These are phyloP conservation scores for Heliconius hortense DNA, from an alignment of 2,888 invertebrate species.

Conservation along the genomic window DNA sequence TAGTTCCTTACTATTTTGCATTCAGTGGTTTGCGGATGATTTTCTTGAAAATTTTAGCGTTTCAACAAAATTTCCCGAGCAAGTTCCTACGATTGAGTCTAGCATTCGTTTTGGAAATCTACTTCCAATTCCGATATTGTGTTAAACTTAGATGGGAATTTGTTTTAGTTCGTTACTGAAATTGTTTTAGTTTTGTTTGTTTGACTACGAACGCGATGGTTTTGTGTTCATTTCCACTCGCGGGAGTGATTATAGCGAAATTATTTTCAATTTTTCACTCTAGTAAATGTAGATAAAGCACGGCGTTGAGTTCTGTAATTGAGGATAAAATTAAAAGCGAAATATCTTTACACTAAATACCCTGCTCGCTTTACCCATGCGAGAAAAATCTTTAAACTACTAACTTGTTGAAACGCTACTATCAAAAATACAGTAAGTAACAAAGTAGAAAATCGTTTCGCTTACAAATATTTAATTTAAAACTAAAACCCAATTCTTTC, in stretches of 20 bases:
- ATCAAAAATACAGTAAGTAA: not conserved
- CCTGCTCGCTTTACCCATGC: too few relatives aligned
- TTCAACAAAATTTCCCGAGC: conserved; percentile 20
- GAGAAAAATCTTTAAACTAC: not conserved
- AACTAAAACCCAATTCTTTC: not conserved
- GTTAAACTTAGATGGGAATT: conserved; percentile 10
- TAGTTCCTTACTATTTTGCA: conserved; percentile 43
- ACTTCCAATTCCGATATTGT: conserved; percentile 15
- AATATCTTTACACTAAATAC: not conserved
- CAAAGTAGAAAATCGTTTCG: not conserved
- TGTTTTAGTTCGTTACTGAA: conserved; percentile 13
- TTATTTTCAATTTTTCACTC: too few relatives aligned
- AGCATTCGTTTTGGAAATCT: conserved; percentile 17
- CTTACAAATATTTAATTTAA: conserved; percentile 5
- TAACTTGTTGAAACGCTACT: not conserved
- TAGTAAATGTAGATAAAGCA: not conserved
- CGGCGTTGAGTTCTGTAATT: not conserved
- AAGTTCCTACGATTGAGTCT: conserved; percentile 27
- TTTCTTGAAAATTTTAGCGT: conserved; percentile 43
- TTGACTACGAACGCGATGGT: too few relatives aligned
- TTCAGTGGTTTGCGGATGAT: conserved; percentile 47
- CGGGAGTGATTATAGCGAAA: too few relatives aligned
- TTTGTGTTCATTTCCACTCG: too few relatives aligned
- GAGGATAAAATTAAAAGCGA: not conserved
- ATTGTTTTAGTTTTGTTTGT: too few relatives aligned